Percentiles rank a stretch among this genome's conserved stretches.
Evolutionary conservation across 2,113 vertebrate genomes (phyloP).

Genomic region (Sapayoa aenigma): DNA sequence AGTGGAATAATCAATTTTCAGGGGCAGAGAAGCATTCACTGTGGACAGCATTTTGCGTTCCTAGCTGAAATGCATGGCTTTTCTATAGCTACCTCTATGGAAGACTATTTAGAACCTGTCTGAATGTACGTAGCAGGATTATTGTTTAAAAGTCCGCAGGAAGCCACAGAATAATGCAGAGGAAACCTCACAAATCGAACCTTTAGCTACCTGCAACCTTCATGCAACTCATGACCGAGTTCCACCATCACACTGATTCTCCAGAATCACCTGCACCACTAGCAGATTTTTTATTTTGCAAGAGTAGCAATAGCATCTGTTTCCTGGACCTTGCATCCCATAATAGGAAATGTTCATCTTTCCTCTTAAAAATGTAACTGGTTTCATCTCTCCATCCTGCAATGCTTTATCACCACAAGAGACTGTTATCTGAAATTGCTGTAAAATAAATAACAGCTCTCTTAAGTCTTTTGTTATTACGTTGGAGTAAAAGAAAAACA

Average conservation of each 20-base stretch:
- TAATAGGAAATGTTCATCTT: neutral
- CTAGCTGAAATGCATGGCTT: neutral
- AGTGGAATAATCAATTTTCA: slow-evolving; percentile 27
- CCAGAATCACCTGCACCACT: neutral
- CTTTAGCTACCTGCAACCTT: neutral
- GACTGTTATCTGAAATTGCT: neutral
- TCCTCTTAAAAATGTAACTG: neutral
- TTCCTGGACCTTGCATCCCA: neutral
- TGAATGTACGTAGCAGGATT: neutral
- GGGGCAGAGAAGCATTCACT: neutral
- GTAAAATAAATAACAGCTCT: neutral
- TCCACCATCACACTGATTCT: neutral
- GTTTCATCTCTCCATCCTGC: neutral
- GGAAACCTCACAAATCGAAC: neutral
- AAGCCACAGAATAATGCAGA: neutral
- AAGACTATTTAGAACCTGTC: neutral
- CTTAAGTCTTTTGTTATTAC: neutral
- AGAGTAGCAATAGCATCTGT: neutral
- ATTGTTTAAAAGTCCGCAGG: neutral
- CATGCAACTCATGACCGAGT: neutral
- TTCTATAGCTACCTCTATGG: neutral
- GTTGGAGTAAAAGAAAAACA: neutral
- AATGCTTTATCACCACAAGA: neutral
- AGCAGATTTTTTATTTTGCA: neutral
- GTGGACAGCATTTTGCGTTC: neutral